Conservation (phyloP, 2,113 vertebrate genomes). For the Dipodomys merriami region DNA sequence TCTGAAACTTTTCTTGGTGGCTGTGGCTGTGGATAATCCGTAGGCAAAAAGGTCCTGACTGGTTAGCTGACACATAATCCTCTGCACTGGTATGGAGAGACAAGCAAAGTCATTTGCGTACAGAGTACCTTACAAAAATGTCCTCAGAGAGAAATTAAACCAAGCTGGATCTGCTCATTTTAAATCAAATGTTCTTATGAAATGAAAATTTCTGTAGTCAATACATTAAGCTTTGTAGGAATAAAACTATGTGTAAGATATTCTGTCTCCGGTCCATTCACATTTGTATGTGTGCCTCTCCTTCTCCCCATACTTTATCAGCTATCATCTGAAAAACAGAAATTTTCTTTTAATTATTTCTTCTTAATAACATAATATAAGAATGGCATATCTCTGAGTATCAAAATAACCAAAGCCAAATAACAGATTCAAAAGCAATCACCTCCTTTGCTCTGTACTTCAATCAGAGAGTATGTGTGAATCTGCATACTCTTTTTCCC, state of each 20-base stretch:
- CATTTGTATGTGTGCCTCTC: not conserved
- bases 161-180: not conserved
- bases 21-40: not conserved
- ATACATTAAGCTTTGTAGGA: not conserved
- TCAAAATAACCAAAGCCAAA: not conserved
- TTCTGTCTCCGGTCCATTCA: not conserved
- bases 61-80: not conserved
- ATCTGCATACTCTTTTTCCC: constrained; percentile 44
- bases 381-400: not conserved
- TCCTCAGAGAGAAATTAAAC: not conserved
- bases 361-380: not conserved
- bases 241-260: constrained; percentile 1
- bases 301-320: not conserved
- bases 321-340: constrained; percentile 1
- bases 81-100: not conserved
- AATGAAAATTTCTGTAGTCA: constrained; percentile 16
- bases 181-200: constrained; percentile 44
- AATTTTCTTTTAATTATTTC: not conserved
- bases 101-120: not conserved
- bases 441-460: constrained; percentile 2
- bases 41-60: not conserved
- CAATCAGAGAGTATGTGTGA: not conserved
- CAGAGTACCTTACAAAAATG: not conserved
- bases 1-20: too few relatives aligned
- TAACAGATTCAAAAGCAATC: not conserved